Evolutionary conservation across 2,113 vertebrate species (phyloP).

Genomic region (pig (Sus scrofa)): DNA sequence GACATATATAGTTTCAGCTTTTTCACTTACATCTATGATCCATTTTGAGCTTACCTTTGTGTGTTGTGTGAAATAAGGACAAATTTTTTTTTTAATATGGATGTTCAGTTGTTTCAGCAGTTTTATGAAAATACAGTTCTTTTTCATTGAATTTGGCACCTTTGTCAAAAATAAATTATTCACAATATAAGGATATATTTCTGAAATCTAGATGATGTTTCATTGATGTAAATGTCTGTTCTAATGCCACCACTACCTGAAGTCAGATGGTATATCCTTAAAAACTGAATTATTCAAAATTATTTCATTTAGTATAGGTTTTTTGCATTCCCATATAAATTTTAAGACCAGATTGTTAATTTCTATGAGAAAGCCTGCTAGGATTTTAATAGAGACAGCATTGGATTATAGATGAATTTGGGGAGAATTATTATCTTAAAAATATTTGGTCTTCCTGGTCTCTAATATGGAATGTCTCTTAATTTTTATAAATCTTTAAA

Average conservation of each 20-base stretch:
- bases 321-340: slow-evolving; percentile 7
- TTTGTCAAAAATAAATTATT: slow-evolving; percentile 27
- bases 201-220: neutral
- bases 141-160: neutral
- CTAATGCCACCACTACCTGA: neutral
- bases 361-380: neutral
- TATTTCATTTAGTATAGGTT: neutral
- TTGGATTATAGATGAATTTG: neutral
- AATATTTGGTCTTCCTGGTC: neutral
- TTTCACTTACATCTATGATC: neutral
- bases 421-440: neutral
- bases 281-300: no score
- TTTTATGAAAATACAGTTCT: neutral
- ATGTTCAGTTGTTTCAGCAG: neutral
- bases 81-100: neutral
- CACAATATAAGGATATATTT: neutral
- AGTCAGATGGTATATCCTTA: neutral
- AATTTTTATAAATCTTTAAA: neutral
- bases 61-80: neutral
- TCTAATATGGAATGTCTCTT: neutral
- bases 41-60: neutral
- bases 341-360: neutral
- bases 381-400: neutral
- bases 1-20: neutral
- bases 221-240: neutral